phyloP scores from a whole-genome alignment of 2,797 vertebrate species.

The Semaprochilodus insignis region DNA sequence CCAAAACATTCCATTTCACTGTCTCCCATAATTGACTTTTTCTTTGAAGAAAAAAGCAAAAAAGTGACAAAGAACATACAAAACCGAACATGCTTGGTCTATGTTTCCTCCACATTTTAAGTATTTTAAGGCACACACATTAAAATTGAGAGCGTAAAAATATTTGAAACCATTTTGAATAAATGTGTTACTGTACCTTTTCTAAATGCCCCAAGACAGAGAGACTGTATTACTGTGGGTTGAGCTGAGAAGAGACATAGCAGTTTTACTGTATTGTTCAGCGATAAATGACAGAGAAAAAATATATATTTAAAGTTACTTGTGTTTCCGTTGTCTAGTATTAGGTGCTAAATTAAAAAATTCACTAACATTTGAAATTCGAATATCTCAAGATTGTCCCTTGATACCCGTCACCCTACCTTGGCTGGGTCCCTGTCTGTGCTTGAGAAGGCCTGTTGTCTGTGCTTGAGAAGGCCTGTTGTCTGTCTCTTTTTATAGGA shows the following conservation, averaged over 20 bases:
- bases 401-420: background rate
- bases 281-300: no score
- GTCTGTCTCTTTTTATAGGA: slow-evolving; percentile 31
- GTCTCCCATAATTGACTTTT: slow-evolving; percentile 18
- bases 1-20: slow-evolving; percentile 15
- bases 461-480: slow-evolving; percentile 5
- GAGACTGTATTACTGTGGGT: background rate
- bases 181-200: slow-evolving; percentile 4
- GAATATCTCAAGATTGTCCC: background rate
- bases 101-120: background rate
- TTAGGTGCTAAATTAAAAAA: background rate
- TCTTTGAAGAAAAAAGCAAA: background rate
- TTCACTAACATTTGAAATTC: no score
- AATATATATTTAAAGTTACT: no score
- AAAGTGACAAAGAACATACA: background rate
- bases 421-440: slow-evolving; percentile 13
- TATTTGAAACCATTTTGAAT: no score
- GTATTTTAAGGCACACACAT: background rate
- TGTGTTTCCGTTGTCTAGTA: no score
- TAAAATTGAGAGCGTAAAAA: background rate
- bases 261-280: background rate
- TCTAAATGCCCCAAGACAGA: background rate
- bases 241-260: slow-evolving; percentile 7
- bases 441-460: background rate
- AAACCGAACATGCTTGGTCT: background rate